phyloP scores from a whole-genome alignment of 2,113 vertebrate species.

The Paratilapia polleni region DNA sequence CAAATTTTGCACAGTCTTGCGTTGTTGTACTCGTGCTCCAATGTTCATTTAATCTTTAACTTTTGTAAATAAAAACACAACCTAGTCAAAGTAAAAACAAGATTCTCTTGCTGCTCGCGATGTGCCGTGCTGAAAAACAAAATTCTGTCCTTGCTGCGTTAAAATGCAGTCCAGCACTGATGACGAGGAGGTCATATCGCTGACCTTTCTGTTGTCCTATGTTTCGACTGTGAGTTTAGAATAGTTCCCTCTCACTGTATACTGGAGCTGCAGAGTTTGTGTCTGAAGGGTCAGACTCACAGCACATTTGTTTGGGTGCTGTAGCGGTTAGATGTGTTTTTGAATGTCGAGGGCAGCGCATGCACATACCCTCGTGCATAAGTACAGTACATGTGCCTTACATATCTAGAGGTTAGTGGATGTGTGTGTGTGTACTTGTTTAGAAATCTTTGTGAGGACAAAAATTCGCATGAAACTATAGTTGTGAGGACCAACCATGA shows the following conservation, averaged over 20 bases:
- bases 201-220: slow-evolving; percentile 28
- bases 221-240: slow-evolving; percentile 3
- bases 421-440: slow-evolving; percentile 21
- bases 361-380: neutral
- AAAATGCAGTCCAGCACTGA: neutral
- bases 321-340: neutral
- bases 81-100: neutral
- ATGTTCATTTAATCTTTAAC: neutral
- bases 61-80: neutral
- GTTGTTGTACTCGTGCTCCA: neutral
- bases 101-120: neutral
- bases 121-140: neutral
- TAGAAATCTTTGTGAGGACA: too few relatives aligned
- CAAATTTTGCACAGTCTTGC: neutral
- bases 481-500: too few relatives aligned
- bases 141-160: neutral
- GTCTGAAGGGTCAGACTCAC: neutral
- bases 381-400: slow-evolving; percentile 20
- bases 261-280: neutral
- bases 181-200: neutral
- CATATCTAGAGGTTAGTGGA: slow-evolving; percentile 2
- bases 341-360: neutral
- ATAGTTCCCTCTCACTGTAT: fast-evolving
- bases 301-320: slow-evolving; percentile 1
- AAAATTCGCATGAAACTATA: too few relatives aligned